Base-by-base conservation (phyloP, 2,113 vertebrate genomes). In the Caloenas nicobarica region DNA sequence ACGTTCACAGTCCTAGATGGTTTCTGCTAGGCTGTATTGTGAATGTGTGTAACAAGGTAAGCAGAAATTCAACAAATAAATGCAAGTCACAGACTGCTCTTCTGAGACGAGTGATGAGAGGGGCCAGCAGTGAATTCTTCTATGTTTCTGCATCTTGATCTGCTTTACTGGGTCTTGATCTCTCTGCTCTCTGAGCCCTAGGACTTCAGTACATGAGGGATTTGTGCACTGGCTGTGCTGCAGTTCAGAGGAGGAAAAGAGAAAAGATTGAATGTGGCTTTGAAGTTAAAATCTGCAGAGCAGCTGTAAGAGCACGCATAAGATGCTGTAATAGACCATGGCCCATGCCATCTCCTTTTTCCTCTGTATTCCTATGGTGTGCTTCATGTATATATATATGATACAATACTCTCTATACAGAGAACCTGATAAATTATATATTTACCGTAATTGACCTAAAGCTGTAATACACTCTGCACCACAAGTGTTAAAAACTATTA, bases 381-480 rank as follows among this genome's bases (percentile, higher is more conserved):
- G 33, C 8, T 78, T 66, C 31, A 54, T 25, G 7, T 60, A 10
- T 36, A 36, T 69, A 25, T n/a, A 16, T 36, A 31, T 62, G 51
- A 66, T 56, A 48, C 17, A 74, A 71, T 15, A 22, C 33, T 61
- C 25, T 25, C 2, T 22, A 33, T 40, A 48, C 6, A n/a, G 58
- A 93, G 16, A 88, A 70, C 23, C 66, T 65, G 33, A 54, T 56
- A 80, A 77, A 89, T 66, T 54, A 50, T 50, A 10, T 69, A 79
- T 79, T 91, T 86, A 46, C 33, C 84, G 26, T 79, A 89, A 92
- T 81, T 72, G 65, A 76, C 89, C n/a, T 70, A 82, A 96, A 95
- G 46, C n/a, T 64, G 58, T 89, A 56, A 54, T 56, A n/a, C 16
- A 77, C 25, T 46, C 42, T 86, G 8, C 23, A 93, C 33, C 36